Evolutionary conservation across 2,113 vertebrate species (phyloP).

Genomic region (Dasyurus viverrinus): DNA sequence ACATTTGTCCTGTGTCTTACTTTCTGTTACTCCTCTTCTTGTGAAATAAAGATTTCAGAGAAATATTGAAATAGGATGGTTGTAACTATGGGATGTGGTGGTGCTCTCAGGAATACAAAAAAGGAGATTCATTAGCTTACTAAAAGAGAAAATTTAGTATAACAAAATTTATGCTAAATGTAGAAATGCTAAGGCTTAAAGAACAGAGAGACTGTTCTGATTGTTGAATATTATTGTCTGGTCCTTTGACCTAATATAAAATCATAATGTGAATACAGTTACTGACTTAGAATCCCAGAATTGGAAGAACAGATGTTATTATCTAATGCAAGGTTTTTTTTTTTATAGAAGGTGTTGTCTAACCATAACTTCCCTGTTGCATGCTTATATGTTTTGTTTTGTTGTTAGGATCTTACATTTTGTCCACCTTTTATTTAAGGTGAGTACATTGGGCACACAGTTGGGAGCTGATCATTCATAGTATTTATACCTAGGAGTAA

Average conservation of each 20-base stretch:
- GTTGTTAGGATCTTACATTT: background rate
- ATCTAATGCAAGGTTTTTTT: background rate
- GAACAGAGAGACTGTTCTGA: background rate
- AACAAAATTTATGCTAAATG: background rate
- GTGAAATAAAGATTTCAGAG: background rate
- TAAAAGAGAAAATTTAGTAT: background rate
- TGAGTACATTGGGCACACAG: background rate
- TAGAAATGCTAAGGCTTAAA: background rate
- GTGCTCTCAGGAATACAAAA: background rate
- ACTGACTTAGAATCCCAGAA: background rate
- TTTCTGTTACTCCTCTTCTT: background rate
- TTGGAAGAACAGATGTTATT: background rate
- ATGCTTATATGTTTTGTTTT: background rate
- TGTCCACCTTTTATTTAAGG: background rate
- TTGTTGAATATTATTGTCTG: background rate
- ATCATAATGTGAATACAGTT: background rate
- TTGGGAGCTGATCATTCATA: background rate
- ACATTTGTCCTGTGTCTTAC: background rate
- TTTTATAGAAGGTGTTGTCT: background rate
- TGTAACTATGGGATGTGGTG: background rate
- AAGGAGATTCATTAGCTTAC: background rate
- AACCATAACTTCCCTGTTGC: background rate
- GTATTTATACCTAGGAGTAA: no score
- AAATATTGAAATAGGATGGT: background rate
- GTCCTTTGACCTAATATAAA: background rate